Evolutionary conservation across 2,113 vertebrate species (phyloP), one percentile per base, ranked within the genome.

Genomic region (Lucifuga dentata): DNA sequence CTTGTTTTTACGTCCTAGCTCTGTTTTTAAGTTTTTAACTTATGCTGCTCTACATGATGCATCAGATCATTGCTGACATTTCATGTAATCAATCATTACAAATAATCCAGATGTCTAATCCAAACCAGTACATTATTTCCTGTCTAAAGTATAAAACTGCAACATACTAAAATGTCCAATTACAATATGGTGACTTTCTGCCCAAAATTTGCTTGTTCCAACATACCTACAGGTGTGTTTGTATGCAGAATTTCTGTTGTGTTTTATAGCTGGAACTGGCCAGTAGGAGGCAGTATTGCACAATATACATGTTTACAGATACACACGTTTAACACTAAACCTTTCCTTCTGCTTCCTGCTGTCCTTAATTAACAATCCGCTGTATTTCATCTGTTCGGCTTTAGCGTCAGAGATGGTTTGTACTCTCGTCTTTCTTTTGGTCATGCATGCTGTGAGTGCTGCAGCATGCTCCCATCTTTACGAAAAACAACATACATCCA

Each of bases 331-430:
- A 2, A 19, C 1, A 48, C 13, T 16, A 3, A 29, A 21, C 15
- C 23, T 59, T 23, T 53, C 8, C 43, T 52, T 21, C 11, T 24
- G 0, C 2, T 10, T 55, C 38, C 45, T 68, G 36, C 7, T 52
- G 6, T 40, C n/a, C 23, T 48, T 15, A n/a, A 78, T 73, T 77
- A 72, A 29, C 68, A 79, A 90, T 83, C 89, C 85, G 13, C 45
- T 58, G 36, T 57, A 46, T 40, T 20, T 50, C 3, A 55, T 20
- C 90, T 61, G 88, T 78, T 73, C 91, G 60, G 81, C 86, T 72
- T 90, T 90, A 99, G 97, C 95, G 97, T 69, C 97, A 98, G 80
- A 94, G 97, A 98, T 99, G 97, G 97, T 99, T 96, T 76, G 97
- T 99, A 98, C 93, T 79, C 81, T 82, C 19, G 40, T 0, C 12